Percentiles rank a stretch among this genome's conserved stretches.
Evolutionary conservation across 1,140 invertebrate genomes (phyloP).

Genomic region (Zaprionus taronus): DNA sequence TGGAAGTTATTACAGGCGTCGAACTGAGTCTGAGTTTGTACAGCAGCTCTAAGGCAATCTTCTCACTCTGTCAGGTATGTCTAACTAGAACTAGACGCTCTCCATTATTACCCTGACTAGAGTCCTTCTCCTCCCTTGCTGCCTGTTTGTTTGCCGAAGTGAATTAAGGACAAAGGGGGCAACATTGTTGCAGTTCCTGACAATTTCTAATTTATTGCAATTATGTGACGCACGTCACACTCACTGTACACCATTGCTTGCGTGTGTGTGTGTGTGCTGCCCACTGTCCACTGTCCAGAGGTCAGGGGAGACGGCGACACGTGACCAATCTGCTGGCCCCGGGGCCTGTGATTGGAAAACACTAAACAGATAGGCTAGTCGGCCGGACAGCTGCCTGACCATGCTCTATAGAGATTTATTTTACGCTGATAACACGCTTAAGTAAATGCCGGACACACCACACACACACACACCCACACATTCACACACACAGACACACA

Average conservation of each 20-base stretch:
- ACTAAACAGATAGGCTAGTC: conserved; percentile 74
- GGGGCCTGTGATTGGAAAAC: conserved; percentile 77
- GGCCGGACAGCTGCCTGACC: conserved; percentile 48
- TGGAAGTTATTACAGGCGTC: conserved; percentile 1
- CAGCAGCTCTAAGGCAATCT: not conserved
- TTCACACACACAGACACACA: not conserved
- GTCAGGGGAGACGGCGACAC: conserved; percentile 50
- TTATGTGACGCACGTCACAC: conserved; percentile 83
- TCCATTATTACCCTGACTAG: not conserved
- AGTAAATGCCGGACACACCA: conserved; percentile 69
- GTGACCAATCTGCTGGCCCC: conserved; percentile 68
- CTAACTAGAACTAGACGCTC: not conserved
- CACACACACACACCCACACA: conserved; percentile 3
- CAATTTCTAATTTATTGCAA: conserved; percentile 84
- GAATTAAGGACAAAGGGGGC: conserved; percentile 21
- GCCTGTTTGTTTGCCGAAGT: not conserved
- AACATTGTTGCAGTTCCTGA: conserved; percentile 72
- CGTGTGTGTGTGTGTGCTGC: conserved; percentile 17
- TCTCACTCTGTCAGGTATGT: not conserved
- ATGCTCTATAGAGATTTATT: conserved; percentile 76
- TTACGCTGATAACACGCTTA: conserved; percentile 82
- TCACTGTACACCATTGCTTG: conserved; percentile 29
- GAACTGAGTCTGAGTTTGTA: not conserved
- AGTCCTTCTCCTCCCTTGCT: not conserved
- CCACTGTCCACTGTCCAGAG: conserved; percentile 50